Base-by-base conservation (phyloP, 2,888 invertebrate genomes). In the Lasioglossum leucozonium region DNA sequence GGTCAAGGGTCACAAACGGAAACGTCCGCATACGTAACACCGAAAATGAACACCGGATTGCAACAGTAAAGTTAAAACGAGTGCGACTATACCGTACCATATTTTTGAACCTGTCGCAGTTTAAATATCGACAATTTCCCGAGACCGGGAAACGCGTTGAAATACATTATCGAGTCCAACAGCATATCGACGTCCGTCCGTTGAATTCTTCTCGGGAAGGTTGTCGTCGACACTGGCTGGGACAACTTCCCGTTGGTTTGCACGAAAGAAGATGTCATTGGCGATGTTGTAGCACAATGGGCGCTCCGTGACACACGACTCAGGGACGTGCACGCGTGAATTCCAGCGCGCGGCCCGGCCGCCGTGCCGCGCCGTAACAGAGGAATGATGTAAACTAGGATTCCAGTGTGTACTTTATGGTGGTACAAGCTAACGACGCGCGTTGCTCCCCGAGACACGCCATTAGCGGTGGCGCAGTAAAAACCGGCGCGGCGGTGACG, bases 341-440 rank as follows among this genome's bases (percentile, higher is more conserved):
- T 85, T 85, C 84, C 85, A 77, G 40, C 72, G 79, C 30, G n/a
- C 67, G 67, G 76, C 55, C 55, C 40, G 72, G 37, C 62, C 76
- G 55, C 72, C n/a, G 72, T 55, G 22, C 58, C 55, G 22, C 76
- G 55, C 72, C n/a, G 72, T 55, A 26, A 71, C 55, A 26, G 55
- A 77, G 79, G 79, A 85, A 85, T 79, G 79, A 79, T 84, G 85
- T 85, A 85, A 85, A 85, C 83, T 83, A 79, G 84, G 76, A 85
- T 85, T 85, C 84, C 79, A 72, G 42, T 79, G 79, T 76, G 84
- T 84, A 79, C 47, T 85, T 85, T 85, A 84, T 73, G 79, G 72
- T 42, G 84, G 73, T 79, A 79, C 79, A 84, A 77, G 55, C 40
- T 58, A 65, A 79, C 67, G 58, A 79, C 79, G 51, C 42, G 44